Evolutionary conservation across 92 coral and sea anemone species (phyloP).

Genomic region (Parazoanthus swiftii): DNA sequence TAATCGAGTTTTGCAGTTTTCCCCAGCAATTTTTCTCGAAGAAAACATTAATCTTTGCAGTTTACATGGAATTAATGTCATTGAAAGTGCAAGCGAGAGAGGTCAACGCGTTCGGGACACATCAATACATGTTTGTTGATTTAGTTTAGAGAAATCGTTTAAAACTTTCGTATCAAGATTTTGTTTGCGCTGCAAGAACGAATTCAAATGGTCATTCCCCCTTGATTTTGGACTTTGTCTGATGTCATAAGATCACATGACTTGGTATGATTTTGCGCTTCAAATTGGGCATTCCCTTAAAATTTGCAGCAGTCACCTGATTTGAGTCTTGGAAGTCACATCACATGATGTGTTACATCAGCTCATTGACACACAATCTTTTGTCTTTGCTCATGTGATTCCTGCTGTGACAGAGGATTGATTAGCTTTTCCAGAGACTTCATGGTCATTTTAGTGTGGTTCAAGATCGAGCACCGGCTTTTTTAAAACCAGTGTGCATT

Average conservation of each 20-base stretch:
- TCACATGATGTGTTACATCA: conserved; percentile 25
- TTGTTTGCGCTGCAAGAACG: background rate
- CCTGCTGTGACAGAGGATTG: background rate
- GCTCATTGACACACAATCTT: background rate
- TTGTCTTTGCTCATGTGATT: conserved; percentile 24
- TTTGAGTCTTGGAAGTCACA: background rate
- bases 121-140: background rate
- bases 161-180: no score
- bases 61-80: no score
- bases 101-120: background rate
- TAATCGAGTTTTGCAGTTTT: no score
- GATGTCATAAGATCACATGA: conserved; percentile 15
- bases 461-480: background rate
- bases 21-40: no score
- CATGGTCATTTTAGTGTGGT: background rate
- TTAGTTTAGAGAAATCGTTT: background rate
- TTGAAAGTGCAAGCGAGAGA: no score
- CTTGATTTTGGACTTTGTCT: background rate
- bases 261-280: background rate
- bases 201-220: background rate
- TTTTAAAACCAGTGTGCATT: background rate
- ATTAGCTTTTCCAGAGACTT: background rate
- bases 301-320: background rate
- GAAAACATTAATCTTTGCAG: no score
- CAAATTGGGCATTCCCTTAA: conserved; percentile 2